Percentiles rank a stretch among this genome's conserved stretches.
phyloP scores from a whole-genome alignment of 35 echinoderm and acorn worm species.

The Apostichopus parvimensis region DNA sequence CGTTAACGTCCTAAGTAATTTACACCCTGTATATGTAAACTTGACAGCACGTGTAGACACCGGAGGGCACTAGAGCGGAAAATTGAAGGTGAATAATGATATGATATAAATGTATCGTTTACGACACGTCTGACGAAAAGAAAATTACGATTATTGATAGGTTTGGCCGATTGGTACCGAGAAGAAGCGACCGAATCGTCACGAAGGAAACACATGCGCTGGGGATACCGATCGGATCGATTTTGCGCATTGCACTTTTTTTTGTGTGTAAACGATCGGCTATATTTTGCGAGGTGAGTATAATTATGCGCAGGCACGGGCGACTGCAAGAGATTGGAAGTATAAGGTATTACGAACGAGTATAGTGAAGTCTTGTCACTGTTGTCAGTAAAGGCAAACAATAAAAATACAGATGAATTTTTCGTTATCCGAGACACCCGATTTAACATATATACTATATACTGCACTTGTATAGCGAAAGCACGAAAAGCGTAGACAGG shows the following conservation, averaged over 20 bases:
- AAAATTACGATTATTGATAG: constrained; percentile 50
- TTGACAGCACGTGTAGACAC: constrained; percentile 48
- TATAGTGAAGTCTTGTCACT: too few relatives aligned
- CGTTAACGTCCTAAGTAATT: constrained; percentile 41
- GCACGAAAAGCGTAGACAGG: too few relatives aligned
- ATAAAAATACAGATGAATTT: too few relatives aligned
- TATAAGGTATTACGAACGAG: too few relatives aligned
- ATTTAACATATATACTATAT: too few relatives aligned
- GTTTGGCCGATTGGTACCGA: constrained; percentile 3
- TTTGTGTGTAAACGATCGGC: background rate
- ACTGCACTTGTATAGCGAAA: too few relatives aligned
- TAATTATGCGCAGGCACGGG: too few relatives aligned
- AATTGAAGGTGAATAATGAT: constrained; percentile 50
- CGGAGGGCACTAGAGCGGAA: constrained; percentile 41
- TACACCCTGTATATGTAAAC: constrained; percentile 55
- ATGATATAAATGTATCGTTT: constrained; percentile 56
- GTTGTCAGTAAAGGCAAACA: too few relatives aligned
- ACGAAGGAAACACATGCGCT: background rate
- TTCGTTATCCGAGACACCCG: too few relatives aligned
- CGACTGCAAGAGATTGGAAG: too few relatives aligned
- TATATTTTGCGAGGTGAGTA: background rate
- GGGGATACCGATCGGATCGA: background rate
- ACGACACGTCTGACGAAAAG: constrained; percentile 28
- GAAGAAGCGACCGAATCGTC: background rate
- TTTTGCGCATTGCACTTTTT: background rate